Conservation (phyloP, 53 echinoderm and acorn worm genomes). For the Apostichopus leukothele region DNA sequence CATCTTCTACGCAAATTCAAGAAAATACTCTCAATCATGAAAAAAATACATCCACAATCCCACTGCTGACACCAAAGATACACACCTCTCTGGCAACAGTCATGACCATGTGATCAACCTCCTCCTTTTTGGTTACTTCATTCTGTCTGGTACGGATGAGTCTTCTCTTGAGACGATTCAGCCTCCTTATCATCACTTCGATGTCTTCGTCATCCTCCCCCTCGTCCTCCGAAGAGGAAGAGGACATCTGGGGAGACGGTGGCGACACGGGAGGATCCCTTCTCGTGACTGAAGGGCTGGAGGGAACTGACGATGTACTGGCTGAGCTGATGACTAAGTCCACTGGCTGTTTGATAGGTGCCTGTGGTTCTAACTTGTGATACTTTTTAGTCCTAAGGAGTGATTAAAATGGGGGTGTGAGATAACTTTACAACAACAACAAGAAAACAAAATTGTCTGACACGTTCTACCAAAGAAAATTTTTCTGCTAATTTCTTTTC, state of each 20-base stretch:
- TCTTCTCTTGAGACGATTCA: conserved; percentile 73
- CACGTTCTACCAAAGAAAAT: too few relatives aligned
- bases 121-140: conserved; percentile 70
- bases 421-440: too few relatives aligned
- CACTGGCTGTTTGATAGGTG: conserved; percentile 57
- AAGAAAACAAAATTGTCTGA: too few relatives aligned
- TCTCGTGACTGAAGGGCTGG: conserved; percentile 51
- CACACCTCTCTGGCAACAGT: conserved; percentile 91
- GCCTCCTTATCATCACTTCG: conserved; percentile 65
- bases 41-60: too few relatives aligned
- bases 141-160: conserved; percentile 63
- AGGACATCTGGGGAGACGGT: conserved; percentile 68
- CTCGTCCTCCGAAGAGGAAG: conserved; percentile 68
- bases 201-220: conserved; percentile 68
- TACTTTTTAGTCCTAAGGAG: conserved; percentile 62
- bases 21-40: not conserved
- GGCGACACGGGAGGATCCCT: conserved; percentile 64
- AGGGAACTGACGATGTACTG: conserved; percentile 46
- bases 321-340: conserved; percentile 35
- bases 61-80: not conserved
- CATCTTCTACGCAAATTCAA: too few relatives aligned
- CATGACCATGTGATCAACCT: conserved; percentile 91
- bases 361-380: conserved; percentile 62
- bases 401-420: not conserved
- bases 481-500: too few relatives aligned